These are phyloP conservation scores for Eulacestoma nigropectus DNA, from an alignment of 2,113 vertebrate species.

Conservation along the genomic window DNA sequence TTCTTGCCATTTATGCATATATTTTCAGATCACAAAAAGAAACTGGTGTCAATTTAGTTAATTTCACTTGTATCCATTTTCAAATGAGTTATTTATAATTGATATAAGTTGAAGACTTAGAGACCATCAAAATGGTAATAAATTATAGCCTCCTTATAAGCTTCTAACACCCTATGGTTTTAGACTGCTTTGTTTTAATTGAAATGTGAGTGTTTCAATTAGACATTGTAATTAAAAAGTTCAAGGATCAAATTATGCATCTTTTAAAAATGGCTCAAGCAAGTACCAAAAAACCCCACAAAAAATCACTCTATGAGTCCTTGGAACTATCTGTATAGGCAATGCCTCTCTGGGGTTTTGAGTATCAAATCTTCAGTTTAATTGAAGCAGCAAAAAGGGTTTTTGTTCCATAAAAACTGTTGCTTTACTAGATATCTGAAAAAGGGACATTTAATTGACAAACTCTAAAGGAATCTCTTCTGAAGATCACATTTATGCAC, in stretches of 20 bases:
- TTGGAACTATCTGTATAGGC: background rate
- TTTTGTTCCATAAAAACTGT: background rate
- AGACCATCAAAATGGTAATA: conserved; percentile 51
- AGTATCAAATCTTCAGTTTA: background rate
- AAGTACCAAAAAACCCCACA: background rate
- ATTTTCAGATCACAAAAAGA: conserved; percentile 49
- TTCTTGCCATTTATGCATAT: conserved; percentile 32
- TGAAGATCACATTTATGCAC: background rate
- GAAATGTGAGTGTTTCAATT: conserved; percentile 49
- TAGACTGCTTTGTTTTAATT: conserved; percentile 58
- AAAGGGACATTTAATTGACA: background rate
- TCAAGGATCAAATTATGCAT: conserved; percentile 38
- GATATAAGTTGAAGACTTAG: conserved; percentile 42
- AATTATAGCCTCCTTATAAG: conserved; percentile 51
- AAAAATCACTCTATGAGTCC: background rate
- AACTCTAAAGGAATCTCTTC: background rate
- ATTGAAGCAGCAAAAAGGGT: background rate
- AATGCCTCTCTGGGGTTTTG: background rate
- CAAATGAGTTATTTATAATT: conserved; percentile 58
- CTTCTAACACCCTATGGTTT: conserved; percentile 52
- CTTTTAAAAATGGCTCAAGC: conserved; percentile 2
- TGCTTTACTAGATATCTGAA: background rate
- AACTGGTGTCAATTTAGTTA: conserved; percentile 42
- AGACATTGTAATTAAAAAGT: conserved; percentile 60
- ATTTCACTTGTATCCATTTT: conserved; percentile 47